Conservation (phyloP, 2,113 vertebrate genomes). For the Gavia stellata region DNA sequence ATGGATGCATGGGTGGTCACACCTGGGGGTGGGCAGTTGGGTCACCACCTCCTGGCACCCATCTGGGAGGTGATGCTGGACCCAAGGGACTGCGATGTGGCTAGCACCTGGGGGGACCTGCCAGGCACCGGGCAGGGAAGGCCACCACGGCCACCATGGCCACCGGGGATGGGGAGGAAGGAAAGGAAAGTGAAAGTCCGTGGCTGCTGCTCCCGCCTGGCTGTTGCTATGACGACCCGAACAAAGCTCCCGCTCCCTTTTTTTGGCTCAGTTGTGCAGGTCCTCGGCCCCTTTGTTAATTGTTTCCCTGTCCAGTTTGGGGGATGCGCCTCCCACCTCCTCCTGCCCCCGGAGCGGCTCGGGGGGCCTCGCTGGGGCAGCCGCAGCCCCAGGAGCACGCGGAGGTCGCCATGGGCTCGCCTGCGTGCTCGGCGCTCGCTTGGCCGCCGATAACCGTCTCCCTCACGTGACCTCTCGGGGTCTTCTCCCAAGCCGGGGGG, state of each 20-base stretch:
- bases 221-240: slow-evolving; percentile 85
- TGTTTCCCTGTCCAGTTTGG: slow-evolving; percentile 76
- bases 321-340: slow-evolving; percentile 61
- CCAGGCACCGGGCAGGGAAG: not conserved
- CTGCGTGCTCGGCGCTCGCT: fast-evolving
- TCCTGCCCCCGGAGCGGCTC: not conserved
- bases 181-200: slow-evolving; percentile 72
- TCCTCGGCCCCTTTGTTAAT: slow-evolving; percentile 86
- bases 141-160: not conserved
- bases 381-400: fast-evolving
- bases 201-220: slow-evolving; percentile 65
- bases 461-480: not conserved
- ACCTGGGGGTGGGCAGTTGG: not conserved
- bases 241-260: slow-evolving; percentile 88
- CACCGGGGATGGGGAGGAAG: not conserved
- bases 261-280: slow-evolving; percentile 85
- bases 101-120: not conserved
- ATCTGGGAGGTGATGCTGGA: not conserved
- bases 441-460: fast-evolving
- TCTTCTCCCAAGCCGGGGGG: not conserved
- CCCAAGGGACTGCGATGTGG: fast-evolving
- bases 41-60: not conserved
- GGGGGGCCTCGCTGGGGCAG: not conserved
- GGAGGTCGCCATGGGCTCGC: not conserved
- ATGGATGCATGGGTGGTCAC: not conserved